Percentiles rank a stretch among this genome's conserved stretches.
Evolutionary conservation across 2,113 vertebrate genomes (phyloP).

Genomic region (Mesembrinibis cayennensis): DNA sequence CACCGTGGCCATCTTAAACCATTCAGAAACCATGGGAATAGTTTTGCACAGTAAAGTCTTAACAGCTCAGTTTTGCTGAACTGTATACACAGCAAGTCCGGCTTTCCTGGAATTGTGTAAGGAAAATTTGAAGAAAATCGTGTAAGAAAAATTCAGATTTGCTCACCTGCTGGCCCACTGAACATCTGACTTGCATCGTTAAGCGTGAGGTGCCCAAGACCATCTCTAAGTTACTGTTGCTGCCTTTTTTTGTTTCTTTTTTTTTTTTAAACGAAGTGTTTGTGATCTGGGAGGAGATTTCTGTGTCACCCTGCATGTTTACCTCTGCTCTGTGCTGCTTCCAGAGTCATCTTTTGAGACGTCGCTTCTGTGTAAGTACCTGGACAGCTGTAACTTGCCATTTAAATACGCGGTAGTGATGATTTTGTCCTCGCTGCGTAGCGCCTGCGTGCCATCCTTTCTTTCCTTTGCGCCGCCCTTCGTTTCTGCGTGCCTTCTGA

Average conservation of each 20-base stretch:
- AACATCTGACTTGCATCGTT: fast-evolving
- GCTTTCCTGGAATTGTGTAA: background rate
- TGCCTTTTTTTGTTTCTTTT: background rate
- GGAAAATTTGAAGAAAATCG: too few relatives aligned
- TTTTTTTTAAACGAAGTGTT: fast-evolving
- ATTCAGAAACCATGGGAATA: fast-evolving
- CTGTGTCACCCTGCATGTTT: background rate
- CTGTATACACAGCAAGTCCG: fast-evolving
- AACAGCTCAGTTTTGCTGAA: fast-evolving
- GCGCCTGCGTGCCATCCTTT: background rate
- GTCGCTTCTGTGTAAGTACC: too few relatives aligned
- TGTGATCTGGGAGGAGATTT: background rate
- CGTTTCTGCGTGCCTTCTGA: background rate
- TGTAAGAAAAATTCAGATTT: background rate
- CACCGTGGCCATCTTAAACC: background rate
- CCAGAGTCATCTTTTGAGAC: background rate
- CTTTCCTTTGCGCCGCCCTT: background rate
- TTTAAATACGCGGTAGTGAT: fast-evolving
- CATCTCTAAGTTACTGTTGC: background rate
- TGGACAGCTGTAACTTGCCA: background rate
- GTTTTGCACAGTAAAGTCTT: fast-evolving
- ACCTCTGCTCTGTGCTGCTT: background rate
- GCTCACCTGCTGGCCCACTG: background rate
- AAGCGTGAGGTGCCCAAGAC: fast-evolving
- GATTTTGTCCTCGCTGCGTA: background rate